Percentiles rank a stretch among this genome's conserved stretches.
Conservation (phyloP, 2,888 invertebrate species). For the Dryobotodes eremita region DNA sequence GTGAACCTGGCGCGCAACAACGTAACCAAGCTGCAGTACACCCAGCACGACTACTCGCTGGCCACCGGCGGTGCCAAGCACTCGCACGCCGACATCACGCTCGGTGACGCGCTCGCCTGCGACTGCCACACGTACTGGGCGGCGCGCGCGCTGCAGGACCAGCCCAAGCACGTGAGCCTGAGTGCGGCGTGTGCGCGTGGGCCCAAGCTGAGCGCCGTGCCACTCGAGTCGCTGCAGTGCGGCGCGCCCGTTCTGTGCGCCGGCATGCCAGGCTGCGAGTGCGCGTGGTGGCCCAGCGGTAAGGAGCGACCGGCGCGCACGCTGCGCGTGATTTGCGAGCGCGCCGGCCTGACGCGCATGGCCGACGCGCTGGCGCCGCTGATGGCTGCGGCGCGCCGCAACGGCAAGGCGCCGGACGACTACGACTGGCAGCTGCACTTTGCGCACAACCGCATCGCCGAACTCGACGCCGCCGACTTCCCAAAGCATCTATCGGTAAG, state of each 20-base stretch:
- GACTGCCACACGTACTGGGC: conserved; percentile 63
- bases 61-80: neutral
- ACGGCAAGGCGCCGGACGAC: neutral
- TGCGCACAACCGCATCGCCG: conserved; percentile 46
- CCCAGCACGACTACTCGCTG: conserved; percentile 16
- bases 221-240: neutral
- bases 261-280: neutral
- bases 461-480: conserved; percentile 39
- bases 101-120: conserved; percentile 43
- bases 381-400: neutral
- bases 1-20: conserved; percentile 40
- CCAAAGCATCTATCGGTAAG: conserved; percentile 48
- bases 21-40: conserved; percentile 40
- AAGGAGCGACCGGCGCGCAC: neutral
- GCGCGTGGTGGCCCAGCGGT: neutral
- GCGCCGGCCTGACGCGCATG: neutral
- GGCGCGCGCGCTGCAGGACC: conserved; percentile 36
- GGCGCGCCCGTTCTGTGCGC: conserved; percentile 19
- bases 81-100: conserved; percentile 9
- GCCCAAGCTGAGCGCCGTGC: neutral
- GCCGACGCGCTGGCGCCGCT: conserved; percentile 10
- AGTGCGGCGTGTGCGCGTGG: conserved; percentile 4
- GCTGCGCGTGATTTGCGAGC: conserved; percentile 3
- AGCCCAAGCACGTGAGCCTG: conserved; percentile 13
- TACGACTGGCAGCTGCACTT: conserved; percentile 49